A percentile compares a stretch with the other conserved stretches of the same genome.
These are phyloP conservation scores for Chlorodrepanis virens DNA, from an alignment of 2,113 vertebrate species.

Conservation along the genomic window DNA sequence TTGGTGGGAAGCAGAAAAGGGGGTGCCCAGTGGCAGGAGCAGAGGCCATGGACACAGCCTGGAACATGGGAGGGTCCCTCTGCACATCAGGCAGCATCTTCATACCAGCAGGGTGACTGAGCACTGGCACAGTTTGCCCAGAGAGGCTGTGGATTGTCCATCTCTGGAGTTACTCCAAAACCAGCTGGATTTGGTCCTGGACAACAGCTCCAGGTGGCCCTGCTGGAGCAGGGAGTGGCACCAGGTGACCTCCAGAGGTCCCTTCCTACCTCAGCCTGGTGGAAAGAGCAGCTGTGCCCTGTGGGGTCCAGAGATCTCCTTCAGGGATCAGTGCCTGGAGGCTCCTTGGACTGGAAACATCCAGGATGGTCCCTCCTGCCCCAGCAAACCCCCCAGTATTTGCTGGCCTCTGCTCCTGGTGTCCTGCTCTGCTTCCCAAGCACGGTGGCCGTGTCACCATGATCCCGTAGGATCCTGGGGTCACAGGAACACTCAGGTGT, in stretches of 20 bases:
- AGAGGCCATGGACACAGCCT: not conserved
- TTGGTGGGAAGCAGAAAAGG: not conserved
- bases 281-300: not conserved
- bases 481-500: not conserved
- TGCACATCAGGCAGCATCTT: not conserved
- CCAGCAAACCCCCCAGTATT: fast-evolving
- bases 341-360: not conserved
- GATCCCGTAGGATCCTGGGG: fast-evolving
- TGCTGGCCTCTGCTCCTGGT: not conserved
- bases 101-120: not conserved
- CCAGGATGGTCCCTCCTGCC: not conserved
- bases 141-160: not conserved
- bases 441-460: fast-evolving
- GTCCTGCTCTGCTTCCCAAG: not conserved
- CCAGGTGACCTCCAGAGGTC: not conserved
- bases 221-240: not conserved
- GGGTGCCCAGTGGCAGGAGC: not conserved
- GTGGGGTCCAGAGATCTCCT: fast-evolving
- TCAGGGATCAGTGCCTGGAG: not conserved
- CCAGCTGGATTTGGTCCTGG: not conserved
- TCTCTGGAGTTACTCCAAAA: not conserved
- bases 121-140: not conserved
- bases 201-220: not conserved
- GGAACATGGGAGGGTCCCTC: fast-evolving
- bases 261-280: not conserved